Evolutionary conservation across 2,113 vertebrate species (phyloP).

Genomic region (Aphelocoma coerulescens): DNA sequence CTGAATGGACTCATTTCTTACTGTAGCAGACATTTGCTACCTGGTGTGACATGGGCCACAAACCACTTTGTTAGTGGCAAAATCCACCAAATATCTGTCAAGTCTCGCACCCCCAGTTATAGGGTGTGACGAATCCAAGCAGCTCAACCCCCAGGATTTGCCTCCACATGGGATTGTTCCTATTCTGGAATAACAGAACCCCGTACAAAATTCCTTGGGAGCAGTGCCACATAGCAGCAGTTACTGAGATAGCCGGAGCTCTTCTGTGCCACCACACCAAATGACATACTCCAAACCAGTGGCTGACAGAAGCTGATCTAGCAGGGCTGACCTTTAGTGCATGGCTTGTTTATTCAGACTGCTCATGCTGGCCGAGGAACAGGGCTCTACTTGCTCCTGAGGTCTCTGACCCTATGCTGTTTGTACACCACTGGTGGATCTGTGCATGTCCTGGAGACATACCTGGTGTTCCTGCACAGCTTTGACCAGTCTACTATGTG

Average conservation of each 20-base stretch:
- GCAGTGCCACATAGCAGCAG: background rate
- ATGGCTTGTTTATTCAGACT: fast-evolving
- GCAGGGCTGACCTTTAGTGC: background rate
- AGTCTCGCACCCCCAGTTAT: background rate
- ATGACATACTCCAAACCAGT: background rate
- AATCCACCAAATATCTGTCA: background rate
- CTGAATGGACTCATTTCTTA: background rate
- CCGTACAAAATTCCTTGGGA: fast-evolving
- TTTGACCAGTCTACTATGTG: background rate
- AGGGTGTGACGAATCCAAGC: background rate
- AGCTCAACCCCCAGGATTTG: background rate
- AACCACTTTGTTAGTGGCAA: background rate
- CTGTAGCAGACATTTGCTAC: background rate
- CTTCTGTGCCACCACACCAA: background rate
- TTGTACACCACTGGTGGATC: fast-evolving
- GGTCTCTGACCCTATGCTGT: background rate
- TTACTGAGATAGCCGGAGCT: background rate
- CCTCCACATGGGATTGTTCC: background rate
- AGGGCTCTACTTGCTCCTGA: background rate
- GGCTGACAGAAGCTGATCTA: background rate
- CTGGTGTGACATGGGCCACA: background rate
- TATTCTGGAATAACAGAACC: background rate
- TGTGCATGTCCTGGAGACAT: fast-evolving
- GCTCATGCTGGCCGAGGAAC: fast-evolving
- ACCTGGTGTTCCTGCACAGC: background rate